Evolutionary conservation across 2,888 invertebrate genomes (phyloP).

Genomic region (Synanthedon formicaeformis): DNA sequence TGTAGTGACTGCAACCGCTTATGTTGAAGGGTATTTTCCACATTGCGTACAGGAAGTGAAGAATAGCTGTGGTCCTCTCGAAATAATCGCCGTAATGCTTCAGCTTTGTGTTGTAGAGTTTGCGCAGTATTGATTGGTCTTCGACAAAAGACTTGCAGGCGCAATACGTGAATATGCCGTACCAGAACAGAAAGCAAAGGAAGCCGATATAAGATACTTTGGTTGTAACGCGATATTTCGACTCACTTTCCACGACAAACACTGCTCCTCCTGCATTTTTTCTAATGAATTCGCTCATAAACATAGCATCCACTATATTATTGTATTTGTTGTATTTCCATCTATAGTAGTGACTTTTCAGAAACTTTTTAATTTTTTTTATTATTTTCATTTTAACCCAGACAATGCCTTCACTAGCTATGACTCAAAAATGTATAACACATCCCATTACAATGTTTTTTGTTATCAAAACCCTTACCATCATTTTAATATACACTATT

Average conservation of each 20-base stretch:
- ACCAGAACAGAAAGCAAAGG: constrained; percentile 19
- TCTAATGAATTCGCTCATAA: constrained; percentile 19
- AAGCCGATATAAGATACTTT: constrained; percentile 25
- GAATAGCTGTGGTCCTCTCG: constrained; percentile 24
- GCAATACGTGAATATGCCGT: constrained; percentile 26
- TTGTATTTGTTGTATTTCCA: constrained; percentile 12
- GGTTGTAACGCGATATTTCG: constrained; percentile 8
- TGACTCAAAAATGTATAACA: too few species aligned
- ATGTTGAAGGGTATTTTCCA: constrained; percentile 32
- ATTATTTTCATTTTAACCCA: neutral
- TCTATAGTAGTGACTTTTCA: constrained; percentile 8
- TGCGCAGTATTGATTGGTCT: constrained; percentile 36
- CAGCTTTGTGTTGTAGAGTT: constrained; percentile 37
- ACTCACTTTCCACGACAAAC: constrained; percentile 6
- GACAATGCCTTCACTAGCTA: too few species aligned
- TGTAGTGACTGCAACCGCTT: constrained; percentile 16
- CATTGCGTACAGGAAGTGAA: constrained; percentile 26
- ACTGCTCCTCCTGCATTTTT: constrained; percentile 28
- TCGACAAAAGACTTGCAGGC: constrained; percentile 21
- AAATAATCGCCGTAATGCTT: constrained; percentile 41
- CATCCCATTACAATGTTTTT: too few species aligned
- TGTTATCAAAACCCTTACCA: too few species aligned
- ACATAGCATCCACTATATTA: constrained; percentile 27
- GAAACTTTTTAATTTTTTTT: neutral
- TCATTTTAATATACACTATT: too few species aligned